Conservation (phyloP, 2,888 invertebrate species). For the Neelides folsomi region DNA sequence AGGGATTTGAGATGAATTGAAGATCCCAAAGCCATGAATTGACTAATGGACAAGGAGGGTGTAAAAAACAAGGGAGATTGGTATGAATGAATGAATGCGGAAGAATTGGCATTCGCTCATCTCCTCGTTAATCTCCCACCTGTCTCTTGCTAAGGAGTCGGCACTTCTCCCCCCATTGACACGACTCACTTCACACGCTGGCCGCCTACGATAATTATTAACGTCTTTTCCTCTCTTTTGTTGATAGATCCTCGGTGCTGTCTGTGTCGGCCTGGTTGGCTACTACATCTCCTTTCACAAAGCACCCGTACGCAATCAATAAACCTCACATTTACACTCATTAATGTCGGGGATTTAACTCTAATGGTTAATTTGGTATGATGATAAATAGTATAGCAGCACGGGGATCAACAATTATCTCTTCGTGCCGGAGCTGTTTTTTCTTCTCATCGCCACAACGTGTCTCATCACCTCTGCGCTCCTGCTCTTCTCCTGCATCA, state of each 20-base stretch:
- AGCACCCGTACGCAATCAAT: conserved; percentile 9
- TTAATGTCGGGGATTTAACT: too few relatives aligned
- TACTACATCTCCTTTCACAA: conserved; percentile 43
- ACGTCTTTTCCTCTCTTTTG: conserved; percentile 21
- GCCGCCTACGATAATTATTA: background rate
- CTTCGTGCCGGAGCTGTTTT: conserved; percentile 51
- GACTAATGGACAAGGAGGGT: too few relatives aligned
- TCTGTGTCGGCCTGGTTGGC: conserved; percentile 56
- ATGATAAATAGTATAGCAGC: background rate
- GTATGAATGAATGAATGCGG: too few relatives aligned
- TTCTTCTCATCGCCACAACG: conserved; percentile 57
- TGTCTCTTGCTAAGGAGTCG: too few relatives aligned
- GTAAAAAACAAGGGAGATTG: too few relatives aligned
- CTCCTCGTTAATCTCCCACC: too few relatives aligned
- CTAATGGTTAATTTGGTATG: background rate
- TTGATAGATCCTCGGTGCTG: conserved; percentile 56
- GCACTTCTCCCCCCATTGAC: too few relatives aligned
- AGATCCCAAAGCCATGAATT: too few relatives aligned
- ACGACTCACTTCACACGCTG: background rate
- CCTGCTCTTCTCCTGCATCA: conserved; percentile 51
- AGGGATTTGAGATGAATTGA: too few relatives aligned
- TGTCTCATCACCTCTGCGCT: conserved; percentile 69
- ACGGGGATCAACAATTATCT: conserved; percentile 17
- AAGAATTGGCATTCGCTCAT: too few relatives aligned
- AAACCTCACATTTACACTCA: background rate